phyloP scores from a whole-genome alignment of 2,797 vertebrate genomes.

The Cossypha dichroa region DNA sequence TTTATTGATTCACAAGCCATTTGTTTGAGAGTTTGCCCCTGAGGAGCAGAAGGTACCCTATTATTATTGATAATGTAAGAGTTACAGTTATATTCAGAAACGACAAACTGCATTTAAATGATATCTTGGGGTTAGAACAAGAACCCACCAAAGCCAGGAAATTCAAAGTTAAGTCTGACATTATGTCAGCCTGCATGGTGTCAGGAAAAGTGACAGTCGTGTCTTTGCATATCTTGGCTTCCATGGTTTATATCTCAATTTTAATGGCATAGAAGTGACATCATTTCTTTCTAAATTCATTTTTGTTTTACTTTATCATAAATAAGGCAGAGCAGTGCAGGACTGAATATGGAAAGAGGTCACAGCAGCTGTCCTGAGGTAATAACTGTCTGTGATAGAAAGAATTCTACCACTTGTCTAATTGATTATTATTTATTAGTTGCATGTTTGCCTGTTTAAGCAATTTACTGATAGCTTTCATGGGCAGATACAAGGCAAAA shows the following conservation, averaged over 20 bases:
- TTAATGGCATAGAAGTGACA: slow-evolving; percentile 30
- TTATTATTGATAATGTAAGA: slow-evolving; percentile 76
- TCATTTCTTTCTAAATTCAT: not conserved
- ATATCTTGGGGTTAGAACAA: slow-evolving; percentile 64
- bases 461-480: not conserved
- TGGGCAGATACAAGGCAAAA: not conserved
- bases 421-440: not conserved
- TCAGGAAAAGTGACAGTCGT: slow-evolving; percentile 65
- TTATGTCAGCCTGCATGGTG: slow-evolving; percentile 50
- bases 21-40: slow-evolving; percentile 75
- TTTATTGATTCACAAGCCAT: slow-evolving; percentile 80
- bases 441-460: not conserved
- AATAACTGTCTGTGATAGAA: not conserved
- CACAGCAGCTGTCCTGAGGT: not conserved
- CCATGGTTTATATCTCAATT: slow-evolving; percentile 58
- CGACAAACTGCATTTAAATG: slow-evolving; percentile 65
- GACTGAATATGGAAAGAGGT: not conserved
- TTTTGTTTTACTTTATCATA: slow-evolving; percentile 33
- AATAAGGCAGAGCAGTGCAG: not conserved
- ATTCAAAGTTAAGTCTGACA: slow-evolving; percentile 65
- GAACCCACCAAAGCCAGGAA: slow-evolving; percentile 54
- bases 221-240: slow-evolving; percentile 53
- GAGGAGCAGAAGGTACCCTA: slow-evolving; percentile 69
- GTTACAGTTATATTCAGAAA: slow-evolving; percentile 72
- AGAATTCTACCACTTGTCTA: not conserved